A percentile compares a stretch with the other conserved stretches of the same genome.
Conservation (phyloP, 30 jellyfish, hydroid and myxozoan species). For the Hydractinia echinata region DNA sequence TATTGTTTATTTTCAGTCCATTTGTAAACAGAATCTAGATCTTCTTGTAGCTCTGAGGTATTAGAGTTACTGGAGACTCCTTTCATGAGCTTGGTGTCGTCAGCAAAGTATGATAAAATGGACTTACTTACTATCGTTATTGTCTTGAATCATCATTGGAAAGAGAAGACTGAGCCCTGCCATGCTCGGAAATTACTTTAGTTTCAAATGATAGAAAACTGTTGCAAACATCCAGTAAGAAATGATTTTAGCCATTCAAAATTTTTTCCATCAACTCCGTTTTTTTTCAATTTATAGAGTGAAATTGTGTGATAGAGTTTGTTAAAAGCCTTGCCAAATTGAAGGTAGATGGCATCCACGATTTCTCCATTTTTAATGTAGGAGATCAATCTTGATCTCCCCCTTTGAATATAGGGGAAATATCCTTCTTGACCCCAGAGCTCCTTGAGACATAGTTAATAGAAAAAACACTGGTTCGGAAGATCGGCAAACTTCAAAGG, state of each 20-base stretch:
- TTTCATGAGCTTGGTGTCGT: constrained; percentile 1
- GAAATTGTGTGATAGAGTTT: background rate
- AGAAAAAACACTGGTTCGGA: too few relatives aligned
- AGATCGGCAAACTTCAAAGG: too few relatives aligned
- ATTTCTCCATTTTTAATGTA: background rate
- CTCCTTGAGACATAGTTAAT: too few relatives aligned
- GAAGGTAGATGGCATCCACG: constrained; percentile 10
- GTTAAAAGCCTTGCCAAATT: constrained; percentile 9
- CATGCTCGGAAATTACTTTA: background rate
- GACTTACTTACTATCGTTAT: background rate
- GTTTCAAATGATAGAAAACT: constrained; percentile 6
- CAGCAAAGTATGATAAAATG: background rate
- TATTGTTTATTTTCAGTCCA: constrained; percentile 4
- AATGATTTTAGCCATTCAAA: background rate
- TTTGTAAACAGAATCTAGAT: background rate
- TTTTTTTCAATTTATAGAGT: background rate
- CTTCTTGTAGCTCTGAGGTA: constrained; percentile 7
- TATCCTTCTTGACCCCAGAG: too few relatives aligned
- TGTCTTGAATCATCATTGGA: background rate
- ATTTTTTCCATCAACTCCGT: constrained; percentile 4
- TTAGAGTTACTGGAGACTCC: background rate
- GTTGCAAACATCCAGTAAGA: background rate
- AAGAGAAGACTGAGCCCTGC: constrained; percentile 7
- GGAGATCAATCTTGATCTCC: constrained; percentile 10
- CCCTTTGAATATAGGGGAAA: too few relatives aligned